Percentiles rank a stretch among this genome's conserved stretches.
Evolutionary conservation across 2,113 vertebrate genomes (phyloP).

Genomic region (Sinocyclocheilus anshuiensis): DNA sequence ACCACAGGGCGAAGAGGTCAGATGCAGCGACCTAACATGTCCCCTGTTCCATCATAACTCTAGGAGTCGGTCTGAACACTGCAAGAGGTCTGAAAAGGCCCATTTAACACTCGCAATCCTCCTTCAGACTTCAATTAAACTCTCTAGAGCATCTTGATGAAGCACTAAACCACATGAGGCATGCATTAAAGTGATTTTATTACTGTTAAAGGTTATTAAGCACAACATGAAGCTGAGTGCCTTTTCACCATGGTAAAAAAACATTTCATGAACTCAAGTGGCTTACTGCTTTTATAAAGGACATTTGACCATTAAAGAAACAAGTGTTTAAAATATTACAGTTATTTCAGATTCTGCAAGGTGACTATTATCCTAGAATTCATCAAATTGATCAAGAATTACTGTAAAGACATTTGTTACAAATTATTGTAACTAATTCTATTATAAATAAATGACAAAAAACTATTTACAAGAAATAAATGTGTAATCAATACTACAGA

Average conservation of each 20-base stretch:
- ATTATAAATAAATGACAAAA: background rate
- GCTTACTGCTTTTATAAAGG: background rate
- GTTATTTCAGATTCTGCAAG: background rate
- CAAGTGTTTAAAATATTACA: background rate
- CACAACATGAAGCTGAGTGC: background rate
- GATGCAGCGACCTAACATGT: background rate
- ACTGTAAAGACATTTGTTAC: background rate
- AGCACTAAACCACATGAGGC: conserved; percentile 20
- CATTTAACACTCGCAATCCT: background rate
- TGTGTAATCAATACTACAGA: background rate
- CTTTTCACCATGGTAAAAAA: background rate
- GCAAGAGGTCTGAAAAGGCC: background rate
- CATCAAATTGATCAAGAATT: background rate
- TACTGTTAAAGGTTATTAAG: background rate
- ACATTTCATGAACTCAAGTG: background rate
- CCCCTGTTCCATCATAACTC: conserved; percentile 15
- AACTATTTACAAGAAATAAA: background rate
- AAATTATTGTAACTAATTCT: background rate
- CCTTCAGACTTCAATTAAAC: background rate
- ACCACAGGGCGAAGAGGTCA: background rate
- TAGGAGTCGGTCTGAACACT: background rate
- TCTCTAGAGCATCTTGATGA: background rate
- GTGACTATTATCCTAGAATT: background rate
- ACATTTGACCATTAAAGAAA: background rate
- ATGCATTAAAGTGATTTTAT: background rate